These are phyloP conservation scores for Zootoca vivipara DNA, from an alignment of 2,113 vertebrate genomes.

Conservation along the genomic window DNA sequence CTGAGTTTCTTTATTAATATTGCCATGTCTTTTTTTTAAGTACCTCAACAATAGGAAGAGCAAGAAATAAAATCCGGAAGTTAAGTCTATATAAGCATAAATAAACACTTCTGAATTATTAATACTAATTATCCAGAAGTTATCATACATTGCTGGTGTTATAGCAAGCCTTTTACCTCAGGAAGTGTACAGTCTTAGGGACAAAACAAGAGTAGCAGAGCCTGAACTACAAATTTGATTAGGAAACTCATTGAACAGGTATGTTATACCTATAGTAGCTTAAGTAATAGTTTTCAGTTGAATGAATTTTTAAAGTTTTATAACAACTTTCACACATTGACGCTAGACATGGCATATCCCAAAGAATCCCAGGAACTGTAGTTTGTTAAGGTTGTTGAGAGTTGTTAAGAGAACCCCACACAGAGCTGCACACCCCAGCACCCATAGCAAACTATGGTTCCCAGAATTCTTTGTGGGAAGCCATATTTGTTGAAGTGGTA, in stretches of 20 bases:
- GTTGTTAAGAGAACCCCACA: no score
- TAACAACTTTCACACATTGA: no score
- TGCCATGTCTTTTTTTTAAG: not conserved
- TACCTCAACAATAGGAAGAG: not conserved
- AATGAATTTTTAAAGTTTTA: no score
- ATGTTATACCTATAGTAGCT: not conserved
- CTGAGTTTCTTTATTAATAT: conserved; percentile 22
- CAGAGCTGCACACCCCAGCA: no score
- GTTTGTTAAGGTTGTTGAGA: no score
- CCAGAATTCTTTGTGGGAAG: no score
- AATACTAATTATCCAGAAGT: not conserved
- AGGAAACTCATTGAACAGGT: not conserved
- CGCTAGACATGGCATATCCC: no score
- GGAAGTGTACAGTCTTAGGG: not conserved
- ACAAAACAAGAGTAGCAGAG: not conserved
- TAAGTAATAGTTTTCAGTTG: not conserved
- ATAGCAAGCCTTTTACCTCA: not conserved
- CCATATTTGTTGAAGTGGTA: no score
- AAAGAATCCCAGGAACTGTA: no score
- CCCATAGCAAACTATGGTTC: no score
- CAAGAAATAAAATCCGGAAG: not conserved
- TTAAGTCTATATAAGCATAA: not conserved
- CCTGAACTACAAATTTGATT: not conserved
- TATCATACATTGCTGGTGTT: no score
- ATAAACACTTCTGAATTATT: not conserved